Conservation (phyloP, 2,797 vertebrate genomes). For the Notamacropus eugenii region DNA sequence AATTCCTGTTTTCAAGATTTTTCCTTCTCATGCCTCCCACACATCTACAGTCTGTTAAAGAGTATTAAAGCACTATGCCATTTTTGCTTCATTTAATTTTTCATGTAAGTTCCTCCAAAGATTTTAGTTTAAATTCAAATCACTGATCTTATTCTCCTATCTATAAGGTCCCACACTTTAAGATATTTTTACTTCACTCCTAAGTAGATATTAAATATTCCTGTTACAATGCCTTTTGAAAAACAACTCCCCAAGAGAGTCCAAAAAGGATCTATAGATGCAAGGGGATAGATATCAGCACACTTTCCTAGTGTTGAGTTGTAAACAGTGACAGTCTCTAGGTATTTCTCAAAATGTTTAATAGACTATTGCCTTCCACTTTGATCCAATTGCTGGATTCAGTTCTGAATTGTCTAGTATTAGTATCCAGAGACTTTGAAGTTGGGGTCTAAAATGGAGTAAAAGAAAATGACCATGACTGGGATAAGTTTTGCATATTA, state of each 20-base stretch:
- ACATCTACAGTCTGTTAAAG: not conserved
- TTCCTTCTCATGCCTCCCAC: not conserved
- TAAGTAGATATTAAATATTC: constrained; percentile 45
- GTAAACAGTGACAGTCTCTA: not conserved
- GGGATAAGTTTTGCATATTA: constrained; percentile 7
- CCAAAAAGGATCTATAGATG: not conserved
- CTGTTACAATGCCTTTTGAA: constrained; percentile 11
- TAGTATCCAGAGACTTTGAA: not conserved
- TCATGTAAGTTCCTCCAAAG: constrained; percentile 28
- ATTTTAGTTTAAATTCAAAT: constrained; percentile 46
- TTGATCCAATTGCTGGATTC: constrained; percentile 35
- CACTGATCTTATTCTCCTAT: not conserved
- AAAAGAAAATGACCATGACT: not conserved
- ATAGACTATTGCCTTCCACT: not conserved
- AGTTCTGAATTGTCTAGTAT: not conserved
- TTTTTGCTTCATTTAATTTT: constrained; percentile 37
- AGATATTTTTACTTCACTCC: not conserved
- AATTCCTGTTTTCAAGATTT: constrained; percentile 9
- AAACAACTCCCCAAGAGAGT: constrained; percentile 14
- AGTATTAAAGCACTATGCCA: constrained; percentile 38
- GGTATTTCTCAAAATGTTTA: constrained; percentile 11
- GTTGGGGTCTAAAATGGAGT: not conserved
- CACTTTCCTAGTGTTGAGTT: not conserved
- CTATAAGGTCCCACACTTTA: not conserved
- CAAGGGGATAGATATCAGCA: not conserved